Evolutionary conservation across 2,797 vertebrate genomes (phyloP).

Genomic region (Rhabdomys pumilio): DNA sequence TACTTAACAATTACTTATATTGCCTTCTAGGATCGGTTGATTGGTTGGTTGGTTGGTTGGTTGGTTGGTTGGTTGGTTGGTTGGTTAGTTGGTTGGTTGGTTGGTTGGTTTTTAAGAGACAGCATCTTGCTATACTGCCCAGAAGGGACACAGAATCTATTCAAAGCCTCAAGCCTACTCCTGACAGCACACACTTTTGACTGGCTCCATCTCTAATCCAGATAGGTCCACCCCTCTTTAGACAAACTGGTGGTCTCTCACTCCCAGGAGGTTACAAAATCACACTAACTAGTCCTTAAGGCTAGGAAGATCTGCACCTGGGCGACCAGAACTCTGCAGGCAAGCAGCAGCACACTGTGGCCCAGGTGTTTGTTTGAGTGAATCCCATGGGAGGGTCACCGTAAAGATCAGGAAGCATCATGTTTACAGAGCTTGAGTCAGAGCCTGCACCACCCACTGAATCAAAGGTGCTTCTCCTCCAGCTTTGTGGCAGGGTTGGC

Average conservation of each 20-base stretch:
- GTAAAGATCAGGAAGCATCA: conserved; percentile 62
- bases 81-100: background rate
- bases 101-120: background rate
- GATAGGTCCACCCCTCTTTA: background rate
- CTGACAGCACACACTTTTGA: background rate
- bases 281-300: background rate
- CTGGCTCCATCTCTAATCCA: background rate
- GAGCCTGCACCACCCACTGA: conserved; percentile 74
- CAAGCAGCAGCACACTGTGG: background rate
- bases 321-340: background rate
- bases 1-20: conserved; percentile 7
- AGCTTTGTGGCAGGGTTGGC: conserved; percentile 77
- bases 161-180: background rate
- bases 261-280: background rate
- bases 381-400: conserved; percentile 46
- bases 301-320: conserved; percentile 63
- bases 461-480: conserved; percentile 67
- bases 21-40: background rate
- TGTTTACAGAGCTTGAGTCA: conserved; percentile 82
- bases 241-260: background rate
- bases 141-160: too few relatives aligned
- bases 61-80: background rate
- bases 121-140: background rate
- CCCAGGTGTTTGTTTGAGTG: conserved; percentile 53
- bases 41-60: background rate